Evolutionary conservation across 1,140 invertebrate genomes (phyloP).

Genomic region (Listronotus bonariensis): DNA sequence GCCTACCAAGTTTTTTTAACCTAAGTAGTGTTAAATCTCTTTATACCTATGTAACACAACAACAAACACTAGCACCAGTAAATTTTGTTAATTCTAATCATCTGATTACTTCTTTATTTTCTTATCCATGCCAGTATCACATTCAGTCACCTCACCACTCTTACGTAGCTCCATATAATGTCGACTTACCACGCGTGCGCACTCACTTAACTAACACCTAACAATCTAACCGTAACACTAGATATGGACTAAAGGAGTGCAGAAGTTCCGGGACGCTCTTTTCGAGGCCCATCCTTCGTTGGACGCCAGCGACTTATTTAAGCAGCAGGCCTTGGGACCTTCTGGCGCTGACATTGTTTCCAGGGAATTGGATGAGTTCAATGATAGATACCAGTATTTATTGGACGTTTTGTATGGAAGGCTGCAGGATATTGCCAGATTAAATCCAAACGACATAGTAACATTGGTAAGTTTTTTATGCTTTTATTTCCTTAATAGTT

Average conservation of each 20-base stretch:
- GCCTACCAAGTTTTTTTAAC: neutral
- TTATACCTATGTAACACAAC: too few species aligned
- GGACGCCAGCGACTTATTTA: constrained; percentile 63
- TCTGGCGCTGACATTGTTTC: constrained; percentile 80
- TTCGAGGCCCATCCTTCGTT: constrained; percentile 84
- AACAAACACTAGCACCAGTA: too few species aligned
- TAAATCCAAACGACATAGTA: constrained; percentile 65
- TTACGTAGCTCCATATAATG: constrained; percentile 37
- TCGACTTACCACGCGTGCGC: constrained; percentile 41
- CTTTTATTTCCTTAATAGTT: constrained; percentile 3
- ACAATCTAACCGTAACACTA: constrained; percentile 63
- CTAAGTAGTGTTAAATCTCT: too few species aligned
- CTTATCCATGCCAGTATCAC: neutral
- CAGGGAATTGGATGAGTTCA: constrained; percentile 83
- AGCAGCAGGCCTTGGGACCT: constrained; percentile 49
- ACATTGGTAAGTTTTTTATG: constrained; percentile 65
- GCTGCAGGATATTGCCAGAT: constrained; percentile 63
- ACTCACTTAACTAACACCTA: constrained; percentile 48
- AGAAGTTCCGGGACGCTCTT: constrained; percentile 85
- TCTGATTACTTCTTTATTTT: constrained; percentile 33
- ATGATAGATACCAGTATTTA: constrained; percentile 78
- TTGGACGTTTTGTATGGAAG: constrained; percentile 74
- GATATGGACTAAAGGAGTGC: constrained; percentile 58
- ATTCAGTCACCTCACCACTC: constrained; percentile 5
- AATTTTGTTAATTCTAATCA: neutral